phyloP scores from a whole-genome alignment of 2,113 vertebrate genomes.

The Hemibagrus wyckioides region DNA sequence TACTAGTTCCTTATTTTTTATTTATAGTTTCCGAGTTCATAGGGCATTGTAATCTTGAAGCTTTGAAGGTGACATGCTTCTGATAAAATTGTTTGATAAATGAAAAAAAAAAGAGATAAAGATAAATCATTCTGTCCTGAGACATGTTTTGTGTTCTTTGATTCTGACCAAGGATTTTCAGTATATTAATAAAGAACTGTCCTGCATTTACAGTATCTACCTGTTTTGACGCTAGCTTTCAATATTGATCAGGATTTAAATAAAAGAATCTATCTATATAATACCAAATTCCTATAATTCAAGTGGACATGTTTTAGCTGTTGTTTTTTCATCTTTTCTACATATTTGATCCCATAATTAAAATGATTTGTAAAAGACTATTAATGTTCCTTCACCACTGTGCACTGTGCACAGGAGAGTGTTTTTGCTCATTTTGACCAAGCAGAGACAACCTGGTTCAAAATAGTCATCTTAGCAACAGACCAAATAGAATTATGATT shows the following conservation, averaged over 20 bases:
- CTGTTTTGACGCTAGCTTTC: background rate
- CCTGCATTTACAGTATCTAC: background rate
- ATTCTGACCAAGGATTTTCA: too few relatives aligned
- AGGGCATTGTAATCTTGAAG: background rate
- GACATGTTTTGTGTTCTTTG: background rate
- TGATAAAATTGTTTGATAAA: background rate
- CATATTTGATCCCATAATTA: background rate
- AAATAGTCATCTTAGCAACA: background rate
- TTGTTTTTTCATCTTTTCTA: background rate
- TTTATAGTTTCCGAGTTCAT: background rate
- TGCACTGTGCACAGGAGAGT: background rate
- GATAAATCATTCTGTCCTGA: background rate
- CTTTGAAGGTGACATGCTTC: background rate
- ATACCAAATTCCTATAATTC: too few relatives aligned
- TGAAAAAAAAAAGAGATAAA: background rate
- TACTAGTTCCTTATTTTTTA: conserved; percentile 16
- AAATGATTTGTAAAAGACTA: background rate
- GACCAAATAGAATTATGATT: background rate
- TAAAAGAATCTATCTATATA: too few relatives aligned
- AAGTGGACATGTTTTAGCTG: background rate
- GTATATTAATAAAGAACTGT: background rate
- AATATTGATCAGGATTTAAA: background rate
- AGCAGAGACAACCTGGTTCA: background rate
- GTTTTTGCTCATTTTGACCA: background rate
- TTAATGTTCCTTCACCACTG: background rate